A percentile compares a stretch with the other conserved stretches of the same genome.
Evolutionary conservation across 2,797 vertebrate genomes (phyloP).

Genomic region (Nannoperca australis): DNA sequence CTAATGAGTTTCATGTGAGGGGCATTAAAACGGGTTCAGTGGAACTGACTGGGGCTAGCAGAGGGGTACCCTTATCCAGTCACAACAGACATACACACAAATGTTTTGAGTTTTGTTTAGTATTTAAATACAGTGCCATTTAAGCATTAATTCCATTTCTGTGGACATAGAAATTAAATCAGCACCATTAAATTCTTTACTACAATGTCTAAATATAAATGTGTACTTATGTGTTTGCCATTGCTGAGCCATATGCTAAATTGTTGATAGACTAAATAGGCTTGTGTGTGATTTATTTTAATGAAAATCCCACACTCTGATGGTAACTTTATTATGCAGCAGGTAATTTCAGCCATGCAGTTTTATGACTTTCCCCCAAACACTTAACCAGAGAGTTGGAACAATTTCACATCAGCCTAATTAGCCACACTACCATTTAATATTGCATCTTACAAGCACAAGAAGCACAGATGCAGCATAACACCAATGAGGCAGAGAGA

Average conservation of each 20-base stretch:
- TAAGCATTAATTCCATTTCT: not conserved
- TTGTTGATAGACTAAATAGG: not conserved
- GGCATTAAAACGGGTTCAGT: slow-evolving; percentile 72
- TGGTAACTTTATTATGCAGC: slow-evolving; percentile 36
- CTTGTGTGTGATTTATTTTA: slow-evolving; percentile 24
- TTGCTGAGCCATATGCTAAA: slow-evolving; percentile 2
- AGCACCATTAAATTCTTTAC: not conserved
- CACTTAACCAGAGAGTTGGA: slow-evolving; percentile 33
- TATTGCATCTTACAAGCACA: slow-evolving; percentile 14
- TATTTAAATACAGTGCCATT: not conserved
- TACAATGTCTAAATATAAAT: not conserved
- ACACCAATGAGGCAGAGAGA: not conserved
- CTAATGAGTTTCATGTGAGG: slow-evolving; percentile 84
- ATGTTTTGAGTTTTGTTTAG: not conserved
- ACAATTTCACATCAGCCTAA: slow-evolving; percentile 41
- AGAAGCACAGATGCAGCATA: slow-evolving; percentile 17
- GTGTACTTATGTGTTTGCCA: not conserved
- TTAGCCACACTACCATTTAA: slow-evolving; percentile 31
- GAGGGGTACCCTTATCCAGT: not conserved
- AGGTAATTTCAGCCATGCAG: slow-evolving; percentile 36
- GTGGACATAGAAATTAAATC: not conserved
- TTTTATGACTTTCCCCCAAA: slow-evolving; percentile 49
- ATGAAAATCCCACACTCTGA: slow-evolving; percentile 26
- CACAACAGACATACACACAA: slow-evolving; percentile 7
- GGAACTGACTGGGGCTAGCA: slow-evolving; percentile 47